Evolutionary conservation across 2,113 vertebrate genomes (phyloP), one percentile per base, ranked within the genome.

Genomic region (Tursiops truncatus): DNA sequence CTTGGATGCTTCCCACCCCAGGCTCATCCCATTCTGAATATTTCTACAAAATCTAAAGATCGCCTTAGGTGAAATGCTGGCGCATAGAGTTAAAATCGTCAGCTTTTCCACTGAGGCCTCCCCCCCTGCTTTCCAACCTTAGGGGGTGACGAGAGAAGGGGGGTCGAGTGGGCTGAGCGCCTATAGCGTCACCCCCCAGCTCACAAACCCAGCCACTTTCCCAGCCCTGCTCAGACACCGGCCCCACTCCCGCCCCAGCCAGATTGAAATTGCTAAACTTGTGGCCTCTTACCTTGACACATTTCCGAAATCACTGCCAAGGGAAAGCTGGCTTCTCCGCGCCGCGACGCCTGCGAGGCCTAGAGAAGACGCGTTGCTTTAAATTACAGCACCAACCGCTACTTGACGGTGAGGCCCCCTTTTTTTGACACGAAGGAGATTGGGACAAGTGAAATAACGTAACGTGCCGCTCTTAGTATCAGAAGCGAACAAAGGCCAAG

Each of bases 401-500:
- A 96, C 97, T 94, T 41, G 80, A 95, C 80, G 70, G 87, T 70
- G 80, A 87, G 74, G 23, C 25, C 60, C 67, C 84, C 83, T 63
- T 77, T 56, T 95, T 97, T 81, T 36, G 70, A 81, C 71, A 76
- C 67, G 80, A 92, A 94, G 81, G 91, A 73, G 83, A 97, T 77
- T 74, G 73, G 96, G 82, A 86, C 97, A 98, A 98, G 97, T 98
- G 98, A 98, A 98, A 98, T 98, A 98, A 98, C 95, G 98, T 97
- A 96, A 98, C 98, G 96, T 98, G 98, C 97, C 97, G 98, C 98
- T 99, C 97, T 97, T 98, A 97, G 98, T 98, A 98, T 98, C 98
- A 98, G 97, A 98, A 98, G 95, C 97, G 98, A 99, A 99, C 99
- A 99, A 99, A 99, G 99, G 99, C 98, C 98, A 98, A 98, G 98